Evolutionary conservation across 2,113 vertebrate species (phyloP), one percentile per base, ranked within the genome.

Genomic region (Trogon surrucura): DNA sequence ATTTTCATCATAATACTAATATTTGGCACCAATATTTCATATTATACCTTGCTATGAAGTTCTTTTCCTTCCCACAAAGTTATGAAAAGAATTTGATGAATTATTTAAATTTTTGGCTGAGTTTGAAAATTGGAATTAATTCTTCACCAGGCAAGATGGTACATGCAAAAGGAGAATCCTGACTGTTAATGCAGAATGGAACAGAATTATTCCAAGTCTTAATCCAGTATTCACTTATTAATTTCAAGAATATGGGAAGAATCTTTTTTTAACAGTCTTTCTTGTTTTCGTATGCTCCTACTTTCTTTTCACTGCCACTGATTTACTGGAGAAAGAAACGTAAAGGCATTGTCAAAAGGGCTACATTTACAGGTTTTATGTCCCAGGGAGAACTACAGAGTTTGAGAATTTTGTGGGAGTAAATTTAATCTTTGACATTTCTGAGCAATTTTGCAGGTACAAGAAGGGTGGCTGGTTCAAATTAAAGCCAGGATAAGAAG

Each of bases 391-490:
- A 96, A 70, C 78, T 85, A 91, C 53, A 80, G 81, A 74, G 44
- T 79, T 54, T 50, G 36, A 91, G 78, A 91, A 56, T 95, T 93
- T 91, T 89, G 77, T 92, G 69, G 80, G 81, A 97, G 70, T 95
- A 91, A 95, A 91, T 92, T 80, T 95, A 95, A 93, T 95, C 80
- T 83, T 74, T 48, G 65, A 92, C 87, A 90, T 89, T 92, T 93
- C 95, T 94, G 58, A 85, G 85, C 92, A 93, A 95, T 91, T 95
- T 48, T 95, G 64, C 74, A 80, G 78, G n/a, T 72, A n/a, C 29
- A 34, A 94, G 64, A 83, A 95, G 48, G 67, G 72, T 78, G 65
- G 20, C 56, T 88, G 80, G 48, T 82, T 88, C 61, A 88, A 79
- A 88, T 92, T 93, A 74, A 74, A 95, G 67, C 21, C 77, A 89